phyloP scores from a whole-genome alignment of 1,140 invertebrate genomes.

The Anoplolepis gracilipes region DNA sequence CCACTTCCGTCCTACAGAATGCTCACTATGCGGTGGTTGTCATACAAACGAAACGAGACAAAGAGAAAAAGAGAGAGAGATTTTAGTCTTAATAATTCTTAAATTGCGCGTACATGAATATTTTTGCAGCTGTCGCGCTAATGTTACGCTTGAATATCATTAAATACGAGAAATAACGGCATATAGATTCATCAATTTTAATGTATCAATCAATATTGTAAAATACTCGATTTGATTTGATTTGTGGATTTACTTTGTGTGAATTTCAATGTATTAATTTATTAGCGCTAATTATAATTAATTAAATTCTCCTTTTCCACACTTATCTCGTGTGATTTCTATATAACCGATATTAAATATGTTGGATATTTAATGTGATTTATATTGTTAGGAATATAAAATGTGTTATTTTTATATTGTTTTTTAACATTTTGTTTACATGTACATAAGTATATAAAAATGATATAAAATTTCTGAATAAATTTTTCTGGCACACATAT shows the following conservation, averaged over 20 bases:
- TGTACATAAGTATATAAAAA: not conserved
- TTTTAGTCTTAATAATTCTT: slow-evolving; percentile 23
- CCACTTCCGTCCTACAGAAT: slow-evolving; percentile 57
- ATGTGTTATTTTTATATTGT: not conserved
- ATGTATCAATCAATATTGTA: slow-evolving; percentile 23
- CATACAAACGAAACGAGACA: slow-evolving; percentile 19
- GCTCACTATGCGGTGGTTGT: slow-evolving; percentile 52
- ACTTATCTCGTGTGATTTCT: not conserved
- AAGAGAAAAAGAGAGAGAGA: not conserved
- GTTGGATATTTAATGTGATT: not conserved
- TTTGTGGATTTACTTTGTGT: slow-evolving; percentile 28
- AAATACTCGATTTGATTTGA: slow-evolving; percentile 46
- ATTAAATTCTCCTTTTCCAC: slow-evolving; percentile 20
- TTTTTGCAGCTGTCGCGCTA: slow-evolving; percentile 4
- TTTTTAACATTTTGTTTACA: not conserved
- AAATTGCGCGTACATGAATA: slow-evolving; percentile 41
- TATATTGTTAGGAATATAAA: not conserved
- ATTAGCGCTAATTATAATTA: slow-evolving; percentile 48
- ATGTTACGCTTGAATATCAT: slow-evolving; percentile 1
- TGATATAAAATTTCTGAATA: not conserved
- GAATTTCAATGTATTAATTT: slow-evolving; percentile 48
- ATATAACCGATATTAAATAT: slow-evolving; percentile 1
- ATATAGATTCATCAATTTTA: slow-evolving; percentile 23
- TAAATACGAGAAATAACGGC: not conserved
- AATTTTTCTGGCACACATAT: not conserved